A percentile compares a stretch with the other conserved stretches of the same genome.
phyloP scores from a whole-genome alignment of 2,888 invertebrate species.

The Cosmorhoe ocellata region DNA sequence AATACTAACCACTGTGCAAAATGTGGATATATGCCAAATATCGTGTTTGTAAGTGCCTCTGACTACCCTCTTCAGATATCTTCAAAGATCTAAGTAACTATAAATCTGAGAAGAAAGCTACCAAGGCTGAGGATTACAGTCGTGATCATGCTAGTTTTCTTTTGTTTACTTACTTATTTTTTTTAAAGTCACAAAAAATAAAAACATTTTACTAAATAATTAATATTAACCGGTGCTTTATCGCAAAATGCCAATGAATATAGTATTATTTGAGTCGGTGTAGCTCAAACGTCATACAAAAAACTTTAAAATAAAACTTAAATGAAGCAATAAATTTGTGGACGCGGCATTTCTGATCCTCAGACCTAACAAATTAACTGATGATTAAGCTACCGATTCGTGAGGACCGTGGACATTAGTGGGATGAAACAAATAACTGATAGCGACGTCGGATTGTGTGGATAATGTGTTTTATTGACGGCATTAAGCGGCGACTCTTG shows the following conservation, averaged over 20 bases:
- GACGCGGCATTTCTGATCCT: constrained; percentile 72
- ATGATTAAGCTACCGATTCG: constrained; percentile 79
- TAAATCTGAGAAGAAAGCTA: too few species aligned
- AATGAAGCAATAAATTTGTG: constrained; percentile 77
- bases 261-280: constrained; percentile 24
- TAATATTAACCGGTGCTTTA: constrained; percentile 13
- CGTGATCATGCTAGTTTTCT: too few species aligned
- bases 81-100: too few species aligned
- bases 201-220: neutral
- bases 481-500: too few species aligned
- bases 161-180: too few species aligned
- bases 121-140: too few species aligned
- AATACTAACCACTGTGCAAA: too few species aligned
- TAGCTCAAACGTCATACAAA: constrained; percentile 43
- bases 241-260: constrained; percentile 23
- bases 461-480: constrained; percentile 11
- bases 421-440: constrained; percentile 68
- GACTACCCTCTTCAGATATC: too few species aligned
- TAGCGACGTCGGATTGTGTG: constrained; percentile 33
- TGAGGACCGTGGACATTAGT: constrained; percentile 63
- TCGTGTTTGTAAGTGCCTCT: too few species aligned
- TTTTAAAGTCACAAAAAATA: too few species aligned
- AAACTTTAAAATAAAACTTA: constrained; percentile 60
- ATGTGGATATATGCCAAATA: too few species aligned
- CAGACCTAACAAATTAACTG: constrained; percentile 78